These are phyloP conservation scores for Bactericera cockerelli DNA, from an alignment of 1,140 invertebrate genomes.

Conservation along the genomic window DNA sequence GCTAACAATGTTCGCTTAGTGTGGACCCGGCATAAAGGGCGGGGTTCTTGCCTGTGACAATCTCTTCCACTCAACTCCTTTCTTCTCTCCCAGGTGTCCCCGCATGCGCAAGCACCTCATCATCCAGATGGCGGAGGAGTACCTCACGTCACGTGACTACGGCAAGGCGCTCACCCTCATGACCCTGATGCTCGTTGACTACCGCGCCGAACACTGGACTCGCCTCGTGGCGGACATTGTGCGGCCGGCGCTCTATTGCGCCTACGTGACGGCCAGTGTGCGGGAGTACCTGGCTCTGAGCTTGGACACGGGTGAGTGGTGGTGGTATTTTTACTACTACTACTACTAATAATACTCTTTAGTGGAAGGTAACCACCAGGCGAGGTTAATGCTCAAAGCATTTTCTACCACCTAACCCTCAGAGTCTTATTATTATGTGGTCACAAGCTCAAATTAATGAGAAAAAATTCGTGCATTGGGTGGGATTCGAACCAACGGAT, in stretches of 20 bases:
- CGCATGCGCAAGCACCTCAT: slow-evolving; percentile 73
- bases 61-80: too few species aligned
- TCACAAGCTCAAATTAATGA: too few species aligned
- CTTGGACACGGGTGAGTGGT: slow-evolving; percentile 56
- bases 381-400: too few species aligned
- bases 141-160: slow-evolving; percentile 75
- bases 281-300: slow-evolving; percentile 72
- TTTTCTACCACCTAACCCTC: too few species aligned
- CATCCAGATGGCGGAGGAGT: slow-evolving; percentile 92
- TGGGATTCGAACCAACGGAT: too few species aligned
- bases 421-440: too few species aligned
- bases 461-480: too few species aligned
- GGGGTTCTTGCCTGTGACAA: too few species aligned
- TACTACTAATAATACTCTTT: slow-evolving; percentile 60
- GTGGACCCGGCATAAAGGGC: too few species aligned
- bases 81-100: slow-evolving; percentile 45
- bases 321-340: slow-evolving; percentile 39
- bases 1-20: too few species aligned
- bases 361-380: slow-evolving; percentile 52
- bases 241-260: slow-evolving; percentile 65
- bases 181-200: slow-evolving; percentile 80
- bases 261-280: slow-evolving; percentile 74
- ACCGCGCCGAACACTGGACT: slow-evolving; percentile 78
- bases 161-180: slow-evolving; percentile 76
- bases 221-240: slow-evolving; percentile 64